Conservation (phyloP, 2,888 invertebrate species). For the Hyles lineata region DNA sequence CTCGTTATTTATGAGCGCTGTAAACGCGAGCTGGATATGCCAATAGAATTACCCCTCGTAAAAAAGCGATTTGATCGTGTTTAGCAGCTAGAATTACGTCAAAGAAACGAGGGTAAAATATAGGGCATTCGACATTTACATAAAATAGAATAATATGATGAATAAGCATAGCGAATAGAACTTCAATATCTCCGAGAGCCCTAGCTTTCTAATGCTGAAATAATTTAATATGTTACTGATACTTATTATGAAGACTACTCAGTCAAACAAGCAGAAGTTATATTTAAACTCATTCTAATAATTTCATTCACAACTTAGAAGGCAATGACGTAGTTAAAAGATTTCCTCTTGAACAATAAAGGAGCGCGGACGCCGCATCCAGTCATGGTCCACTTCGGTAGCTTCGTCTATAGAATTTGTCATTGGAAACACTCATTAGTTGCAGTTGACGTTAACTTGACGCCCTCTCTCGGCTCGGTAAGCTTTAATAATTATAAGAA, state of each 20-base stretch:
- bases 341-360: slow-evolving; percentile 30
- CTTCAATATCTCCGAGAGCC: too few species aligned
- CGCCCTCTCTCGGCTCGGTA: slow-evolving; percentile 68
- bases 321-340: not conserved
- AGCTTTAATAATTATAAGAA: slow-evolving; percentile 81
- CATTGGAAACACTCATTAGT: slow-evolving; percentile 66
- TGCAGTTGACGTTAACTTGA: slow-evolving; percentile 81
- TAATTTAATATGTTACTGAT: too few species aligned
- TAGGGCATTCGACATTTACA: not conserved
- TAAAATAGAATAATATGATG: not conserved
- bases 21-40: not conserved
- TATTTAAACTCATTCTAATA: not conserved
- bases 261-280: too few species aligned
- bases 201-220: too few species aligned
- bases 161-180: too few species aligned
- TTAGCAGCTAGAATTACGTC: not conserved
- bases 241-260: too few species aligned
- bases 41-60: not conserved
- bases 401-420: slow-evolving; percentile 32
- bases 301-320: not conserved
- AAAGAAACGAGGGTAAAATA: not conserved
- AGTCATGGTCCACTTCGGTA: slow-evolving; percentile 34
- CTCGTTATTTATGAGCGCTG: not conserved
- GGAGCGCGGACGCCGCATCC: slow-evolving; percentile 39
- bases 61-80: not conserved